Conservation (phyloP, 2,888 invertebrate genomes). For the Synergus japonicus region DNA sequence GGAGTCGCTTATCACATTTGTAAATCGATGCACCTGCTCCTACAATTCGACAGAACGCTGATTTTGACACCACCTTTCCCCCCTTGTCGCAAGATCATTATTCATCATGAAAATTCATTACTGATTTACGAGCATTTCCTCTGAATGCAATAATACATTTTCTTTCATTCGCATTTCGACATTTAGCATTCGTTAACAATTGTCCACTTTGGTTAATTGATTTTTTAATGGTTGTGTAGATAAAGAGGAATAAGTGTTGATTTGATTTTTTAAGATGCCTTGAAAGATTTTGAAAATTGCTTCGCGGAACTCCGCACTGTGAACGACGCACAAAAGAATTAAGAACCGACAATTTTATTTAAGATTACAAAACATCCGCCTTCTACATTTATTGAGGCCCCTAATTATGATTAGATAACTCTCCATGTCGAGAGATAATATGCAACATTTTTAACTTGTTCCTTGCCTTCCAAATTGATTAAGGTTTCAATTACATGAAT, state of each 20-base stretch:
- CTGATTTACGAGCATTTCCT: neutral
- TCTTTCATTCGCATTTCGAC: neutral
- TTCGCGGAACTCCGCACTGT: too few species aligned
- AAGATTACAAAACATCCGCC: slow-evolving; percentile 15
- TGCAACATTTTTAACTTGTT: slow-evolving; percentile 15
- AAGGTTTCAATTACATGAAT: slow-evolving; percentile 35
- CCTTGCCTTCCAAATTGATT: slow-evolving; percentile 22
- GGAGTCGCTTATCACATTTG: slow-evolving; percentile 39
- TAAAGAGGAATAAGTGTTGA: too few species aligned
- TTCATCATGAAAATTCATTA: slow-evolving; percentile 9
- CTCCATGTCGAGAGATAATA: slow-evolving; percentile 27
- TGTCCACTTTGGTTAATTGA: neutral
- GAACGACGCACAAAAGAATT: neutral
- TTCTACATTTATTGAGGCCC: slow-evolving; percentile 7
- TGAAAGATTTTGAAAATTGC: neutral
- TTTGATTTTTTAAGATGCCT: neutral
- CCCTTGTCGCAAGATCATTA: too few species aligned
- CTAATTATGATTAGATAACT: slow-evolving; percentile 33
- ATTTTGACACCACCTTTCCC: slow-evolving; percentile 1
- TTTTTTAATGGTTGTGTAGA: neutral
- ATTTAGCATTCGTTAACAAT: neutral
- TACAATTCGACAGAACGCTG: neutral
- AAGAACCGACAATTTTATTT: neutral
- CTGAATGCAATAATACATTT: neutral
- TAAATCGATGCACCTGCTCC: slow-evolving; percentile 52